These are phyloP conservation scores for Hemaris fuciformis DNA, from an alignment of 2,888 invertebrate genomes.

Conservation along the genomic window DNA sequence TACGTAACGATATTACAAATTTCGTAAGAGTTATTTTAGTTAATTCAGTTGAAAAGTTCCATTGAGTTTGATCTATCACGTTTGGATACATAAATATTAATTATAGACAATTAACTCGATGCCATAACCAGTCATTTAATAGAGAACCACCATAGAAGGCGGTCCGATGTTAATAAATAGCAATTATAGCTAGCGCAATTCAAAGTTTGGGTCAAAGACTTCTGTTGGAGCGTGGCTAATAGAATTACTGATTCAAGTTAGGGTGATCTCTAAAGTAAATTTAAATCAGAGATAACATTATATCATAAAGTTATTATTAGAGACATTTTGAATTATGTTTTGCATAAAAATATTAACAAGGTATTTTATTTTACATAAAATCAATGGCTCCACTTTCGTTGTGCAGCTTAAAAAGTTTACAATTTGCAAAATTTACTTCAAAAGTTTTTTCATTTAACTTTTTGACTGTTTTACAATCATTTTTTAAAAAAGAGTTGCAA, in stretches of 20 bases:
- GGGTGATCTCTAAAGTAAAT: not conserved
- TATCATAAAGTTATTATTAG: too few relatives aligned
- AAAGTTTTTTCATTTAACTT: slow-evolving; percentile 1
- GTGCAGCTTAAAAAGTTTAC: not conserved
- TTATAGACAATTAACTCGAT: not conserved
- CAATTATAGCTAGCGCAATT: not conserved
- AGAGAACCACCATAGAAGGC: not conserved
- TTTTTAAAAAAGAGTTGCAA: too few relatives aligned
- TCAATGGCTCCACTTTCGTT: not conserved
- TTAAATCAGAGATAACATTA: not conserved
- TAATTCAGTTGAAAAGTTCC: not conserved
- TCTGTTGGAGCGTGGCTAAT: not conserved
- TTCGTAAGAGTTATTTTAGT: too few relatives aligned
- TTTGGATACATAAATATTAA: slow-evolving; percentile 1
- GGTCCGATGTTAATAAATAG: not conserved
- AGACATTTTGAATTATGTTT: too few relatives aligned
- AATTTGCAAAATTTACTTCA: not conserved
- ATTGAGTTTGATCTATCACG: not conserved
- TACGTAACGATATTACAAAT: too few relatives aligned
- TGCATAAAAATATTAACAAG: not conserved
- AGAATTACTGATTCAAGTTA: not conserved
- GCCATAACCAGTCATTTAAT: not conserved
- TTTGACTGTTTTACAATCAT: too few relatives aligned
- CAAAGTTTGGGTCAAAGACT: slow-evolving; percentile 1
- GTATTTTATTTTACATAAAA: not conserved